Percentiles rank a stretch among this genome's conserved stretches.
These are phyloP conservation scores for Synanceia verrucosa DNA, from an alignment of 2,797 vertebrate species.

Conservation along the genomic window DNA sequence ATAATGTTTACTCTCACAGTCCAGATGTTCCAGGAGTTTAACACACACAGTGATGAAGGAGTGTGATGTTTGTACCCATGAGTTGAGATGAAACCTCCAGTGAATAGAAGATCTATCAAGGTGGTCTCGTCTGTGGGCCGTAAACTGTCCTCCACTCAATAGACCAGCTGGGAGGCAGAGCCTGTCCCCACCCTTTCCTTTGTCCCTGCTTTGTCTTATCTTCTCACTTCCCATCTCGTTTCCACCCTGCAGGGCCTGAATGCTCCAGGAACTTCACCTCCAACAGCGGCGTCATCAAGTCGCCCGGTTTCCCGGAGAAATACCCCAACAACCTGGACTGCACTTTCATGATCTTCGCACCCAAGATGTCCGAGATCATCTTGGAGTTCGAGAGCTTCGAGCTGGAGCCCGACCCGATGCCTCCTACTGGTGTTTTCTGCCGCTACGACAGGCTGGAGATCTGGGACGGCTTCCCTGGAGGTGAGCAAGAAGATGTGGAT, in stretches of 20 bases:
- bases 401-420: slow-evolving; percentile 92
- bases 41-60: slow-evolving; percentile 1
- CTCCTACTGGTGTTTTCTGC: slow-evolving; percentile 90
- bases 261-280: slow-evolving; percentile 97
- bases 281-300: slow-evolving; percentile 91
- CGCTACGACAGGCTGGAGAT: slow-evolving; percentile 97
- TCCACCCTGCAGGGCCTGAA: slow-evolving; percentile 87
- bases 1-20: slow-evolving; percentile 39
- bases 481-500: too few species aligned
- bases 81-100: slow-evolving; percentile 27
- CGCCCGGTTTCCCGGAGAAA: slow-evolving; percentile 96
- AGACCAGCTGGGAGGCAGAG: slow-evolving; percentile 40
- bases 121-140: slow-evolving; percentile 41
- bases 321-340: slow-evolving; percentile 98
- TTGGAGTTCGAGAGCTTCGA: slow-evolving; percentile 98
- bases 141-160: slow-evolving; percentile 46
- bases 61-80: slow-evolving; percentile 6
- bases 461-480: slow-evolving; percentile 98
- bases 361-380: slow-evolving; percentile 96
- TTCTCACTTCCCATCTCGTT: slow-evolving; percentile 2
- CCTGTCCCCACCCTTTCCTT: slow-evolving; percentile 11
- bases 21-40: slow-evolving; percentile 62
- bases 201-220: slow-evolving; percentile 14
- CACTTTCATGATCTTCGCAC: slow-evolving; percentile 98
- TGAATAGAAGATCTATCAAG: slow-evolving; percentile 30